phyloP scores from a whole-genome alignment of 2,888 invertebrate species.

The Leucozona laternaria region DNA sequence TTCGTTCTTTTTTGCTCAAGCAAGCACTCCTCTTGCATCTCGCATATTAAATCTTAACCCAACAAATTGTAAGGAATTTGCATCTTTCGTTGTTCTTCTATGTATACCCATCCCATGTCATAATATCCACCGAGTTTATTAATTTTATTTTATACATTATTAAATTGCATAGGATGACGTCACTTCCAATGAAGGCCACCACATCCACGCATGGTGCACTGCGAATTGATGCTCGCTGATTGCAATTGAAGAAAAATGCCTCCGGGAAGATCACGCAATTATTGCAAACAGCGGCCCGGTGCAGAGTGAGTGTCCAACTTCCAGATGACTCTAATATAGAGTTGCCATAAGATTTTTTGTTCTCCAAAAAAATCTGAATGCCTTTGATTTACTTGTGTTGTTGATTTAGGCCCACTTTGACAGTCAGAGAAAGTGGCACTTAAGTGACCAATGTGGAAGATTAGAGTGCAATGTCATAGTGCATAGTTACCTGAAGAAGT shows the following conservation, averaged over 20 bases:
- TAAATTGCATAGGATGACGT: conserved; percentile 54
- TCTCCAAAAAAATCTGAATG: neutral
- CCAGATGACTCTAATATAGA: conserved; percentile 17
- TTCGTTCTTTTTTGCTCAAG: neutral
- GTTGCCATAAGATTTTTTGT: neutral
- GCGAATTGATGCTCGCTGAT: neutral
- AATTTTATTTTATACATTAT: conserved; percentile 28
- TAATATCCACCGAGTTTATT: conserved; percentile 16
- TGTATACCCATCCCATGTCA: neutral
- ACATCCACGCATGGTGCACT: conserved; percentile 9
- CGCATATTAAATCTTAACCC: neutral
- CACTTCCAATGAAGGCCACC: conserved; percentile 49
- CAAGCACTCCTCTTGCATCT: neutral
- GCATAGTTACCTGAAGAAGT: too few species aligned
- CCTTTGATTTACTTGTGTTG: too few species aligned
- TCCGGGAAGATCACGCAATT: conserved; percentile 45
- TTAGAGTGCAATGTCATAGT: too few species aligned
- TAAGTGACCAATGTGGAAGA: too few species aligned
- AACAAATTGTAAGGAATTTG: conserved; percentile 60
- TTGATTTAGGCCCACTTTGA: too few species aligned
- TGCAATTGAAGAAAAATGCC: conserved; percentile 32
- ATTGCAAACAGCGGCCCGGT: conserved; percentile 5
- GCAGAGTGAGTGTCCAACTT: conserved; percentile 23
- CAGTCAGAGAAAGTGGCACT: too few species aligned
- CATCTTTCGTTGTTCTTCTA: neutral